These are phyloP conservation scores for Pseudomyrmex dendroicus DNA, from an alignment of 1,140 invertebrate species.

Conservation along the genomic window DNA sequence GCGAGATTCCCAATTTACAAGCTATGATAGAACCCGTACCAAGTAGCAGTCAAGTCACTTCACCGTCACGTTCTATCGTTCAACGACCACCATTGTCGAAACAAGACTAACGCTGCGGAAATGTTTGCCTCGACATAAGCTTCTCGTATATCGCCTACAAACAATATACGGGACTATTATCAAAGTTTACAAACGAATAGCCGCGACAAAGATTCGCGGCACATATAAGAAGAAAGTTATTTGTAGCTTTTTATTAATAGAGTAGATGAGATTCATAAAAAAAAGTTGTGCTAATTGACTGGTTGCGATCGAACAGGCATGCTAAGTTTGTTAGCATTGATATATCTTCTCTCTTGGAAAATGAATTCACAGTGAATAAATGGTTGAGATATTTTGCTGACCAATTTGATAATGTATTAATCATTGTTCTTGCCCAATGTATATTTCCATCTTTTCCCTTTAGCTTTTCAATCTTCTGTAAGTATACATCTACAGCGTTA, in stretches of 20 bases:
- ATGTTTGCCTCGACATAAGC: constrained; percentile 23
- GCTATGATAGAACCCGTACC: constrained; percentile 82
- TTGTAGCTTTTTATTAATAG: constrained; percentile 79
- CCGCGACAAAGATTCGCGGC: constrained; percentile 43
- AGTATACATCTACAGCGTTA: neutral
- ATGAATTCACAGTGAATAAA: constrained; percentile 78
- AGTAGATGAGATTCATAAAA: constrained; percentile 71
- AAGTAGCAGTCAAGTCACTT: constrained; percentile 73
- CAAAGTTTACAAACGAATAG: constrained; percentile 34
- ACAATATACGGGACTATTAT: constrained; percentile 26
- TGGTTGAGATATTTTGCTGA: constrained; percentile 79
- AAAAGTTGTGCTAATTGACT: constrained; percentile 67
- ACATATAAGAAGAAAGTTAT: constrained; percentile 70
- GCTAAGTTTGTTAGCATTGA: constrained; percentile 67
- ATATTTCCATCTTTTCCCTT: constrained; percentile 13
- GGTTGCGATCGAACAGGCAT: constrained; percentile 67
- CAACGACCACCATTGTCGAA: constrained; percentile 63
- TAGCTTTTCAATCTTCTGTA: neutral
- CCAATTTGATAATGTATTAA: constrained; percentile 64
- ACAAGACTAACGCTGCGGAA: constrained; percentile 66
- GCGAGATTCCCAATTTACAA: constrained; percentile 83
- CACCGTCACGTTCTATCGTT: constrained; percentile 69
- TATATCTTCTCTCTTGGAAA: constrained; percentile 63
- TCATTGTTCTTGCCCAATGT: constrained; percentile 14
- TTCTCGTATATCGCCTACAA: neutral